phyloP scores from a whole-genome alignment of 2,113 vertebrate genomes.

The Rallus limicola region DNA sequence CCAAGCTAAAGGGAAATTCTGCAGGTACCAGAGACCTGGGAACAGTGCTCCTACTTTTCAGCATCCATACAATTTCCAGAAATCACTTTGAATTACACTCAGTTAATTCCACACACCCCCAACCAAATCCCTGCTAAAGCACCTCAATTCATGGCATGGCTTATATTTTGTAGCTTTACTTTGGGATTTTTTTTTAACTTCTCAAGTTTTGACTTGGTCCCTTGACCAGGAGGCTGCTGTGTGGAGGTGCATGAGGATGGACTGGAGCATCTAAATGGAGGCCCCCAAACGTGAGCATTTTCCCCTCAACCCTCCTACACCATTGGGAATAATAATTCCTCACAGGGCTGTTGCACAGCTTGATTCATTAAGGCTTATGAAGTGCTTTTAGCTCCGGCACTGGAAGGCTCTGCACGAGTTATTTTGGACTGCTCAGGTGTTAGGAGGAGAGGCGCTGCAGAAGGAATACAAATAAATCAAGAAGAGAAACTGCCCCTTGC shows the following conservation, averaged over 20 bases:
- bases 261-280: neutral
- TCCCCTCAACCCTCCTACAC: neutral
- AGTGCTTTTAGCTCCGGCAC: conserved; percentile 44
- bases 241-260: neutral
- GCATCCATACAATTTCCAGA: neutral
- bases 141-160: neutral
- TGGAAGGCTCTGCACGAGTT: conserved; percentile 35
- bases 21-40: neutral
- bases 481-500: conserved; percentile 26
- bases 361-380: conserved; percentile 64
- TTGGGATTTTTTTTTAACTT: neutral
- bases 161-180: neutral
- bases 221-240: neutral
- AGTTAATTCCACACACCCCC: neutral
- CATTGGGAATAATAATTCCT: conserved; percentile 53
- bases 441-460: neutral
- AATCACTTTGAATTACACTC: neutral
- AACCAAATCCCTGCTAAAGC: neutral
- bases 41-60: neutral
- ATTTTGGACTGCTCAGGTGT: conserved; percentile 62
- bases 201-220: neutral
- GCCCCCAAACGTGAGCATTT: neutral
- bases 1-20: neutral
- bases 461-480: conserved; percentile 57
- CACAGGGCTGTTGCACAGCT: conserved; percentile 3